These are phyloP conservation scores for Leptinotarsa undecemlineata DNA, from an alignment of 1,140 invertebrate genomes.

Conservation along the genomic window DNA sequence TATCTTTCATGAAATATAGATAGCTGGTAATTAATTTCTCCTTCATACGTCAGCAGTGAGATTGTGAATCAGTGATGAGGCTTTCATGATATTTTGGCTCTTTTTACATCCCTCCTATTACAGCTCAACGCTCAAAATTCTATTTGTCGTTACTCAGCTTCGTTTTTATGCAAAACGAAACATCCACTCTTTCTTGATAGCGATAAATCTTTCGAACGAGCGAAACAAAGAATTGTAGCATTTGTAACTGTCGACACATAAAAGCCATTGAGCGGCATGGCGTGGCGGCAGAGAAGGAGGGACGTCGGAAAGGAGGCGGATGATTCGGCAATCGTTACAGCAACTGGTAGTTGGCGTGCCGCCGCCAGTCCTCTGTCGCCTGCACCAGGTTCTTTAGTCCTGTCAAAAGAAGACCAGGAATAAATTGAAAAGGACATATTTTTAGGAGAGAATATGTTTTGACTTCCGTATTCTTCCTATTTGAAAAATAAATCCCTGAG, in stretches of 20 bases:
- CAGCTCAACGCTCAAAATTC: not conserved
- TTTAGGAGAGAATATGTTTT: too few species aligned
- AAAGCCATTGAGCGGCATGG: not conserved
- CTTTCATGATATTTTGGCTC: too few species aligned
- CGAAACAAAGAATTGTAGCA: constrained; percentile 5
- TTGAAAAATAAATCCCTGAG: too few species aligned
- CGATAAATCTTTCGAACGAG: not conserved
- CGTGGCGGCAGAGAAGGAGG: not conserved
- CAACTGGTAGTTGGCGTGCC: constrained; percentile 4
- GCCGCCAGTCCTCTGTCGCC: not conserved
- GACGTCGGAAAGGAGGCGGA: not conserved
- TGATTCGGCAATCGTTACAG: constrained; percentile 5
- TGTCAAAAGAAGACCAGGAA: too few species aligned
- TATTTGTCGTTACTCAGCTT: not conserved
- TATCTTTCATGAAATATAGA: too few species aligned
- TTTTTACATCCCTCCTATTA: too few species aligned
- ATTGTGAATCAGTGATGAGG: too few species aligned
- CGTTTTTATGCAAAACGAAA: not conserved
- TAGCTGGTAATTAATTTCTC: too few species aligned
- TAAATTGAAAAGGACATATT: too few species aligned
- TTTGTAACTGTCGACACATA: constrained; percentile 6
- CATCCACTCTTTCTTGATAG: not conserved
- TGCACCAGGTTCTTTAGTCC: not conserved
- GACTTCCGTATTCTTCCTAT: too few species aligned
- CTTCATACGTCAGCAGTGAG: too few species aligned